phyloP scores from a whole-genome alignment of 2,797 vertebrate genomes.

The Xiphophorus birchmanni region DNA sequence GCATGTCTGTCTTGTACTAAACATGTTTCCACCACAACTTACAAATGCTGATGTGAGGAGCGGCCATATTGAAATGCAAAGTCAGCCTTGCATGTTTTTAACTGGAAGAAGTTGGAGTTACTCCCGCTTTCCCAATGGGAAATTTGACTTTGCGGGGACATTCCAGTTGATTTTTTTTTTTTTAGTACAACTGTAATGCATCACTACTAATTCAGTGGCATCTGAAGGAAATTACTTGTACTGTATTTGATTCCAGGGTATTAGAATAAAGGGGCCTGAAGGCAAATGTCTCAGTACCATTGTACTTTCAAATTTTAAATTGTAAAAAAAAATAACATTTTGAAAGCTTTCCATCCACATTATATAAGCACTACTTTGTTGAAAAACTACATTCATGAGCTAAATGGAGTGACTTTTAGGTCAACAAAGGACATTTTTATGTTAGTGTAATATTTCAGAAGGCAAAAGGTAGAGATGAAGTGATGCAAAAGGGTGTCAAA shows the following conservation, averaged over 20 bases:
- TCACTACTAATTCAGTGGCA: not conserved
- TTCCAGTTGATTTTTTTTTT: too few species aligned
- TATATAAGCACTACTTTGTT: not conserved
- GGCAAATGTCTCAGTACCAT: not conserved
- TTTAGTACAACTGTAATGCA: too few species aligned
- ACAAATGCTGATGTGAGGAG: too few species aligned
- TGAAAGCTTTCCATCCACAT: not conserved
- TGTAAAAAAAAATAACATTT: not conserved
- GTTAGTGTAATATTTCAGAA: conserved; percentile 1
- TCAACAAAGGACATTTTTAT: not conserved
- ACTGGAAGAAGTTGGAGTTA: too few species aligned
- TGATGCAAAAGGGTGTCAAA: not conserved
- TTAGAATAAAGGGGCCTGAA: not conserved
- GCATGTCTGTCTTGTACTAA: too few species aligned
- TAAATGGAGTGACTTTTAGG: not conserved
- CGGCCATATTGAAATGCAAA: too few species aligned
- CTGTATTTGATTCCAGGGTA: not conserved
- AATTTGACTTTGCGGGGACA: too few species aligned
- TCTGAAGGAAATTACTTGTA: not conserved
- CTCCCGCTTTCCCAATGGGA: too few species aligned
- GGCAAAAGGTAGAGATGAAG: conserved; percentile 3
- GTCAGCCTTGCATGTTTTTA: too few species aligned
- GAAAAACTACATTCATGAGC: not conserved
- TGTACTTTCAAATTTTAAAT: not conserved
- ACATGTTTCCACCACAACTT: too few species aligned